A percentile compares a stretch with the other conserved stretches of the same genome.
Evolutionary conservation across 1,140 invertebrate genomes (phyloP).

Genomic region (Heliothis subflexa): DNA sequence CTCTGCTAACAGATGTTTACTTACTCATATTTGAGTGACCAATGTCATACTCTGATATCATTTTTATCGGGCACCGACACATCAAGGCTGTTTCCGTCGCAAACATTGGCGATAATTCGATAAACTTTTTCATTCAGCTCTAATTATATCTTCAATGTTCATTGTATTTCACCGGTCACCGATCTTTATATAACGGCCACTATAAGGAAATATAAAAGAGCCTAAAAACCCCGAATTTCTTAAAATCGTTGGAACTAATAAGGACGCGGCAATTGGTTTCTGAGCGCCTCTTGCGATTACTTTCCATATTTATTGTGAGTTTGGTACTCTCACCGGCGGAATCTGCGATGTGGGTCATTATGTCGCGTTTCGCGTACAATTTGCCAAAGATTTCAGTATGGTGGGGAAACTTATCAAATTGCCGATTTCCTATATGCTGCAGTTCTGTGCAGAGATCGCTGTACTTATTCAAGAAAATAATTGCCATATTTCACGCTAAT

Average conservation of each 20-base stretch:
- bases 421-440: no score
- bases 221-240: neutral
- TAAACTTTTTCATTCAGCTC: neutral
- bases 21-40: neutral
- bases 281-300: constrained; percentile 63
- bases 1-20: neutral
- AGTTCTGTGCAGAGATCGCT: no score
- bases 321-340: constrained; percentile 47
- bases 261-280: constrained; percentile 51
- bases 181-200: neutral
- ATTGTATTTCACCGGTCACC: constrained; percentile 8
- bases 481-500: no score
- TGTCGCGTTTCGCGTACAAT: constrained; percentile 14
- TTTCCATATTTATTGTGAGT: constrained; percentile 71
- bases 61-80: constrained; percentile 10
- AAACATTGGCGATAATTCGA: neutral
- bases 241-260: constrained; percentile 16
- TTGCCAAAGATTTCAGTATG: constrained; percentile 11
- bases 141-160: constrained; percentile 4
- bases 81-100: constrained; percentile 14
- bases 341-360: constrained; percentile 38
- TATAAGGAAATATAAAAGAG: constrained; percentile 15
- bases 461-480: no score
- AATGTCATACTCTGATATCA: constrained; percentile 9
- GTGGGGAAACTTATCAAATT: neutral